Percentiles rank a stretch among this genome's conserved stretches.
phyloP scores from a whole-genome alignment of 2,888 invertebrate genomes.

The Imbricaverruca yamaguchii region DNA sequence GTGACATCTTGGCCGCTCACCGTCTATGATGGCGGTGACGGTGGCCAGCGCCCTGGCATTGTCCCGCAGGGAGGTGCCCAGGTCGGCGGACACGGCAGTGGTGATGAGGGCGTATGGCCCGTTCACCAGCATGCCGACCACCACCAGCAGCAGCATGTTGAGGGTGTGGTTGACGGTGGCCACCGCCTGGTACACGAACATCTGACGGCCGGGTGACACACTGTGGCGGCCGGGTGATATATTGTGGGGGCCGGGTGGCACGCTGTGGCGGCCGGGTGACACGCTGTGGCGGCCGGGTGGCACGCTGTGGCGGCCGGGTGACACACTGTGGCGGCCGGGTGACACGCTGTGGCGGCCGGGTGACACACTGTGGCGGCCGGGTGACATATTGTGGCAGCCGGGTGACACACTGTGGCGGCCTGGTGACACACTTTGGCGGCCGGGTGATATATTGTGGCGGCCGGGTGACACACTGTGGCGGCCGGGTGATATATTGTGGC shows the following conservation, averaged over 20 bases:
- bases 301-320: neutral
- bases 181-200: constrained; percentile 68
- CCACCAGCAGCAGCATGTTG: constrained; percentile 60
- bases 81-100: constrained; percentile 89
- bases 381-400: too few species aligned
- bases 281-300: neutral
- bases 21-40: constrained; percentile 96
- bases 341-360: neutral
- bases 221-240: neutral
- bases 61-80: constrained; percentile 69
- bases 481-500: too few species aligned
- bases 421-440: too few species aligned
- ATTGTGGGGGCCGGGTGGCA: neutral
- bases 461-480: too few species aligned
- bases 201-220: constrained; percentile 46
- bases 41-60: constrained; percentile 86
- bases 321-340: neutral
- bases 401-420: too few species aligned
- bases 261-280: neutral
- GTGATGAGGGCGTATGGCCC: constrained; percentile 95
- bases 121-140: constrained; percentile 78
- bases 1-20: constrained; percentile 79
- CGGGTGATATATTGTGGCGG: too few species aligned
- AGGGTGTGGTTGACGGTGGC: constrained; percentile 54
- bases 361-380: neutral